phyloP scores from a whole-genome alignment of 1,140 invertebrate species.

The Drosophila pandora region DNA sequence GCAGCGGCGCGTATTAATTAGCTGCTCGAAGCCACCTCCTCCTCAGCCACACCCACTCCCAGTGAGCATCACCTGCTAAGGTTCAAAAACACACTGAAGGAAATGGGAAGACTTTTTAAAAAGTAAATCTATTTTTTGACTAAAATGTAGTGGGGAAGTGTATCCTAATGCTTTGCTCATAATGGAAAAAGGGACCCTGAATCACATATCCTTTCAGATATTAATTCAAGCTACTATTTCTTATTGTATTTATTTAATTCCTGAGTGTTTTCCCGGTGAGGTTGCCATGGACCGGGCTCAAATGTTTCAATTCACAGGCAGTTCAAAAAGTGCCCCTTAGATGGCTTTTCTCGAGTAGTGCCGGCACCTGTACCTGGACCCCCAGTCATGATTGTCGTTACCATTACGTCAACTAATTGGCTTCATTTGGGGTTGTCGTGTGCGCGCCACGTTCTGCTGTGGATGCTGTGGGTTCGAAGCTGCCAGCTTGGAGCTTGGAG shows the following conservation, averaged over 20 bases:
- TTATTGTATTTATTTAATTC: neutral
- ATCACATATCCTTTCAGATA: too few relatives aligned
- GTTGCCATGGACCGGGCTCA: constrained; percentile 51
- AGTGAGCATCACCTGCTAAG: constrained; percentile 27
- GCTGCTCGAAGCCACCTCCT: constrained; percentile 64
- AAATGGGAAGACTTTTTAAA: neutral
- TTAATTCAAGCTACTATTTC: neutral
- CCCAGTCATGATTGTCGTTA: constrained; percentile 56
- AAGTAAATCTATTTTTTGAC: too few relatives aligned
- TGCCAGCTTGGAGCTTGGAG: constrained; percentile 17
- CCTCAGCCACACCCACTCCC: constrained; percentile 2
- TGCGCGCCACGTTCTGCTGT: constrained; percentile 29
- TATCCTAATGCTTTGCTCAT: too few relatives aligned
- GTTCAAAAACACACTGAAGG: constrained; percentile 4
- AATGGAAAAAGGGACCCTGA: too few relatives aligned
- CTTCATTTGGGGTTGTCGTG: constrained; percentile 77
- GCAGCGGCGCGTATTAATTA: constrained; percentile 79
- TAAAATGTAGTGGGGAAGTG: too few relatives aligned
- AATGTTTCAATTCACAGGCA: constrained; percentile 75
- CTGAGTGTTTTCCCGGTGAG: constrained; percentile 4
- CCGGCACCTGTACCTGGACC: constrained; percentile 12
- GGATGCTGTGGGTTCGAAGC: neutral
- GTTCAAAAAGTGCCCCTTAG: constrained; percentile 63
- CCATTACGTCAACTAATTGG: constrained; percentile 80
- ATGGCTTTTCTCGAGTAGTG: neutral